A percentile compares a stretch with the other conserved stretches of the same genome.
Evolutionary conservation across 2,888 invertebrate species (phyloP).

Genomic region (Thysanoteuthis rhombus): DNA sequence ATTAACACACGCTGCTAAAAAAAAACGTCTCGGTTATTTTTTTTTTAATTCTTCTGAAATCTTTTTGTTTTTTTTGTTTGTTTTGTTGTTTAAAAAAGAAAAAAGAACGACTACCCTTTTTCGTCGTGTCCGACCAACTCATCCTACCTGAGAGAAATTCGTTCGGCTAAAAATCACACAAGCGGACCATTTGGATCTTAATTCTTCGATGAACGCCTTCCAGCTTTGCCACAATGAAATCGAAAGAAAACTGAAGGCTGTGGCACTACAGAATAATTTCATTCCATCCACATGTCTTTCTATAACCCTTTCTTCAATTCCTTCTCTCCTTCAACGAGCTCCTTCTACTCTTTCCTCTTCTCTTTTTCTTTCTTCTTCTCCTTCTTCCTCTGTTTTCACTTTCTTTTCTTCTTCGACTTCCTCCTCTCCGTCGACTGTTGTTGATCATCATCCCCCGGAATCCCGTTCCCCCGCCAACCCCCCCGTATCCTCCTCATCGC

Average conservation of each 20-base stretch:
- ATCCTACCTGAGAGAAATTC: not conserved
- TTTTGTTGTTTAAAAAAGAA: not conserved
- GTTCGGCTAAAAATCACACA: not conserved
- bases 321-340: not conserved
- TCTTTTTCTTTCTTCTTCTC: not conserved
- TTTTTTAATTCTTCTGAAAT: not conserved
- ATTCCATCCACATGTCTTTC: not conserved
- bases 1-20: too few relatives aligned
- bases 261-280: not conserved
- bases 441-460: not conserved
- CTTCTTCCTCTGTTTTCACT: not conserved
- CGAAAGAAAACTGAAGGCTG: not conserved
- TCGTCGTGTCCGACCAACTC: not conserved
- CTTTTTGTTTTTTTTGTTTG: not conserved
- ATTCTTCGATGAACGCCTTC: not conserved
- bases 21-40: not conserved
- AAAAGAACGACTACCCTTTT: not conserved
- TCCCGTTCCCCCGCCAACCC: not conserved
- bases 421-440: not conserved
- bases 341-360: not conserved
- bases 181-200: not conserved
- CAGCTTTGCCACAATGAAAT: not conserved
- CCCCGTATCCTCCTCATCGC: not conserved
- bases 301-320: not conserved
- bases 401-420: not conserved